Conservation (phyloP, 2,888 invertebrate genomes). For the Pristionchus exspectatus region DNA sequence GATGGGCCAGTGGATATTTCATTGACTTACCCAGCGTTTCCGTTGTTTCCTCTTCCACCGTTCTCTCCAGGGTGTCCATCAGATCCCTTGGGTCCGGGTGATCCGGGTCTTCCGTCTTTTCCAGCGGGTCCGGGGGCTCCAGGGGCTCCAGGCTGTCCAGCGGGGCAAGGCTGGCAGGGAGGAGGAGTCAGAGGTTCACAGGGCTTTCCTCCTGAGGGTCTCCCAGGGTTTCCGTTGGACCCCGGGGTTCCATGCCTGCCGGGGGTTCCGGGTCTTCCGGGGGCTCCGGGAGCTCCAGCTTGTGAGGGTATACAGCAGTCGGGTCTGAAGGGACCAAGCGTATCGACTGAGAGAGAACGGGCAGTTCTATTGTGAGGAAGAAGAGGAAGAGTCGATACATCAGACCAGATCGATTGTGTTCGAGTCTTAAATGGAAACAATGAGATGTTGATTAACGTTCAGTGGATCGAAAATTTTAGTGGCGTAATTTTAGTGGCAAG, state of each 20-base stretch:
- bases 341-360: background rate
- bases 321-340: background rate
- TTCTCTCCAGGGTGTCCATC: constrained; percentile 49
- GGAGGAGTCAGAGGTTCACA: constrained; percentile 47
- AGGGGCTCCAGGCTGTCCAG: constrained; percentile 13
- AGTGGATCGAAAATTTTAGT: background rate
- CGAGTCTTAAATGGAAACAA: background rate
- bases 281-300: background rate
- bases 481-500: background rate
- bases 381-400: background rate
- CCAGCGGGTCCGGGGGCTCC: constrained; percentile 50
- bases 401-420: constrained; percentile 6
- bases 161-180: constrained; percentile 48
- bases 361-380: constrained; percentile 46
- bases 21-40: background rate
- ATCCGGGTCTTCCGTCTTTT: constrained; percentile 37
- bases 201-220: too few species aligned
- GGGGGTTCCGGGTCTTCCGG: background rate
- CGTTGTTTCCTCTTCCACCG: constrained; percentile 2
- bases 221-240: background rate
- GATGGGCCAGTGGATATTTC: too few species aligned
- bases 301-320: constrained; percentile 12
- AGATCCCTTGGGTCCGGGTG: constrained; percentile 41
- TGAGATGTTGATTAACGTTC: background rate
- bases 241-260: constrained; percentile 18